Evolutionary conservation across 1,140 invertebrate species (phyloP).

Genomic region (Trinorchestia longiramus): DNA sequence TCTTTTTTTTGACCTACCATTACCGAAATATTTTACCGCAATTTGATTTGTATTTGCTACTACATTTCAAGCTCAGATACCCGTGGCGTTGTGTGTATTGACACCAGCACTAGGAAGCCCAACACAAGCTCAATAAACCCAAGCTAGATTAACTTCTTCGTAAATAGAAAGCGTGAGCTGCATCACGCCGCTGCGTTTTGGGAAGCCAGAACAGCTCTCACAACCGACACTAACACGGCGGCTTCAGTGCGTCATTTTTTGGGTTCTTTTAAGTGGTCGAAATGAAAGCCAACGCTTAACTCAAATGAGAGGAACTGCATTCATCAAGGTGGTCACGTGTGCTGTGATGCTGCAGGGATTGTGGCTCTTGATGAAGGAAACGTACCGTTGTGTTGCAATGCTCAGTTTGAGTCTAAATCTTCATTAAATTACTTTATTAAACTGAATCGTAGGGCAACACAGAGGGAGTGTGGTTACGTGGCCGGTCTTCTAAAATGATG

Average conservation of each 20-base stretch:
- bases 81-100: background rate
- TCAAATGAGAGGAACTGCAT: background rate
- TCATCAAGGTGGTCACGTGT: background rate
- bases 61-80: background rate
- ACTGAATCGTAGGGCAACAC: background rate
- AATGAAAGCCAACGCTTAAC: background rate
- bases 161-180: conserved; percentile 29
- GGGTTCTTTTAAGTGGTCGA: background rate
- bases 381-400: background rate
- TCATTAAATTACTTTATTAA: background rate
- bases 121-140: background rate
- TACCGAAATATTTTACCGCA: background rate
- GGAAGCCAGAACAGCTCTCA: background rate
- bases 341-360: background rate
- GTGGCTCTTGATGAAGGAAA: background rate
- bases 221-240: background rate
- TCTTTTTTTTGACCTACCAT: background rate
- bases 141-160: background rate
- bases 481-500: background rate
- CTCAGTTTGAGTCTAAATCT: background rate
- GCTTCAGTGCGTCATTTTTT: background rate
- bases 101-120: background rate
- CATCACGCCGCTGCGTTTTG: background rate
- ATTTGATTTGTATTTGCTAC: background rate
- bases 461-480: background rate